A percentile compares a stretch with the other conserved stretches of the same genome.
Evolutionary conservation across 2,888 invertebrate genomes (phyloP).

Genomic region (Campaea margaritaria): DNA sequence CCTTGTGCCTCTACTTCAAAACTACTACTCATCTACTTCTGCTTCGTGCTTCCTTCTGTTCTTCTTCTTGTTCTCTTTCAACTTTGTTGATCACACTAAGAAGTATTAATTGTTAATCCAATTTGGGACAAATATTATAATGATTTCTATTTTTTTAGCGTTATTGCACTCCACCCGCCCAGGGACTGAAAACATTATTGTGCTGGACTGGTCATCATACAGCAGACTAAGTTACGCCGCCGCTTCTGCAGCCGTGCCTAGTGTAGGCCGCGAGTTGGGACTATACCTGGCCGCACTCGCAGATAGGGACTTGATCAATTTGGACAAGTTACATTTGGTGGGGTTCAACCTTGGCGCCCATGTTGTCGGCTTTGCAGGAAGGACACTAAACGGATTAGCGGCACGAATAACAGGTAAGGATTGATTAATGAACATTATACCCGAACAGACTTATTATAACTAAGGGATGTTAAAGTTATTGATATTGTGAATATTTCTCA

Average conservation of each 20-base stretch:
- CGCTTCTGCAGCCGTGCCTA: constrained; percentile 46
- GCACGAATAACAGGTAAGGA: constrained; percentile 66
- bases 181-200: constrained; percentile 54
- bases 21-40: no score
- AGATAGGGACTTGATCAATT: constrained; percentile 21
- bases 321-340: constrained; percentile 54
- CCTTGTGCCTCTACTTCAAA: no score
- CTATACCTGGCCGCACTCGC: constrained; percentile 44
- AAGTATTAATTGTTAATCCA: no score
- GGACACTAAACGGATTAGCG: constrained; percentile 42
- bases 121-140: no score
- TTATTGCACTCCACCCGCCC: background rate
- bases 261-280: constrained; percentile 50
- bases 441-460: no score
- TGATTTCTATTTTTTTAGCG: constrained; percentile 11
- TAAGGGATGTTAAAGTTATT: no score
- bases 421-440: no score
- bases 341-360: constrained; percentile 71
- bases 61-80: no score
- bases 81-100: no score
- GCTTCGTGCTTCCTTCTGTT: no score
- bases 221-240: constrained; percentile 55
- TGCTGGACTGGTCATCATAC: constrained; percentile 62
- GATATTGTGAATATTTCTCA: no score
- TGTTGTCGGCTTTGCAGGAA: constrained; percentile 59